Evolutionary conservation across 2,888 invertebrate species (phyloP), one percentile per base, ranked within the genome.

Genomic region (Calameuta idolon): DNA sequence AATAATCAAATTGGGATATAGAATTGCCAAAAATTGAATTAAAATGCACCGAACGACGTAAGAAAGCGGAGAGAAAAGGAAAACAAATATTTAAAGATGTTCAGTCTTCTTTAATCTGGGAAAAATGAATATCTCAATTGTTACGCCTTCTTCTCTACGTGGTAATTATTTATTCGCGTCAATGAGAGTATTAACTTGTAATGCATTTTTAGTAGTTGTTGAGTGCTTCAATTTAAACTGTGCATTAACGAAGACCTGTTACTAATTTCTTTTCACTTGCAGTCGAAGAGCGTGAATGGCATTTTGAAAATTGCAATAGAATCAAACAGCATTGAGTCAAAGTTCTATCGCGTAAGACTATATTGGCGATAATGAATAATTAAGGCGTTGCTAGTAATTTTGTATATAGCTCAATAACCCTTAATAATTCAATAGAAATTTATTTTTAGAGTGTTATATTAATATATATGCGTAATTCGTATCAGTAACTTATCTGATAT

Each of bases 361-460:
- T 55, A 23, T 55, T 9, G 55, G 55, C 23, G 55, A 55, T 15
- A 55, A 23, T 9, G 55, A 55, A 23, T 55, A 23, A 2, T 55
- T 23, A 15, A 55, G 11, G 71, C 9, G 31, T 71, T 31, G 71
- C 34, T 71, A 31, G 71, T 33, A 71, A 71, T 71, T 31, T 71
- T 71, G 34, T 15, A 71, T 34, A 34, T 71, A 71, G 71, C 31
- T 71, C 31, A 30, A 71, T 23, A 33, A 33, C 34, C 12, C 71
- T 23, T 34, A 34, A 71, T 71, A 30, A 33, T 71, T 3, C 34
- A 31, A 34, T 71, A 71, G 71, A 71, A 71, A 71, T 71, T 31
- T 71, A 71, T 71, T 71, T 71, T 71, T 71, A 71, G 71, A 71
- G 31, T 33, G 71, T 15, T 71, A 34, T 71, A 71, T n/a, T 31